A percentile compares a stretch with the other conserved stretches of the same genome.
Conservation (phyloP, 2,797 vertebrate genomes). For the Philypnodon macrostomus region DNA sequence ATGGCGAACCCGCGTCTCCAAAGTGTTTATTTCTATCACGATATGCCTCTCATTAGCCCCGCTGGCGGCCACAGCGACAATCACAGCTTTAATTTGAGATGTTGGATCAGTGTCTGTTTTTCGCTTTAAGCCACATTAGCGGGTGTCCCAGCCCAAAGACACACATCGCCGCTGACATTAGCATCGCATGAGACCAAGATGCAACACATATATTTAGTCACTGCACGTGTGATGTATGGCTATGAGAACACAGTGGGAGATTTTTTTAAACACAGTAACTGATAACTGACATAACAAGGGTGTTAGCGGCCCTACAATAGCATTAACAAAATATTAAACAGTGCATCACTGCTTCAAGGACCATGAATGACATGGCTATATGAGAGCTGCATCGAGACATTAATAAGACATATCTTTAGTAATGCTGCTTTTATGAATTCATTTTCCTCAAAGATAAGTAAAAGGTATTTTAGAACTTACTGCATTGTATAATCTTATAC, state of each 20-base stretch:
- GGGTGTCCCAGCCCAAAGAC: conserved; percentile 54
- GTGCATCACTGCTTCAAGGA: not conserved
- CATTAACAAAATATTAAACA: conserved; percentile 6
- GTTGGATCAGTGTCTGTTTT: conserved; percentile 57
- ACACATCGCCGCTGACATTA: conserved; percentile 38
- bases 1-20: conserved; percentile 53
- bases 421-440: too few relatives aligned
- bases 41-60: conserved; percentile 71
- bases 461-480: too few relatives aligned
- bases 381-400: too few relatives aligned
- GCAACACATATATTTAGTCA: conserved; percentile 18
- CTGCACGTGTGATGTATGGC: not conserved
- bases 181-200: conserved; percentile 31
- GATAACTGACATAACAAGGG: conserved; percentile 3
- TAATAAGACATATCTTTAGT: too few relatives aligned
- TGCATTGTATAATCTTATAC: too few relatives aligned
- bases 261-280: conserved; percentile 13
- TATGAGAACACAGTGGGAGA: conserved; percentile 6
- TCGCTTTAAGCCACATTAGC: conserved; percentile 62
- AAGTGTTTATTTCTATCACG: conserved; percentile 73
- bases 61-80: conserved; percentile 65
- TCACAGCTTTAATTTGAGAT: conserved; percentile 72
- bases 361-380: too few relatives aligned
- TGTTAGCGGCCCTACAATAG: conserved; percentile 9
- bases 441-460: too few relatives aligned